phyloP scores from a whole-genome alignment of 2,888 invertebrate genomes.

The Dusona sp. region DNA sequence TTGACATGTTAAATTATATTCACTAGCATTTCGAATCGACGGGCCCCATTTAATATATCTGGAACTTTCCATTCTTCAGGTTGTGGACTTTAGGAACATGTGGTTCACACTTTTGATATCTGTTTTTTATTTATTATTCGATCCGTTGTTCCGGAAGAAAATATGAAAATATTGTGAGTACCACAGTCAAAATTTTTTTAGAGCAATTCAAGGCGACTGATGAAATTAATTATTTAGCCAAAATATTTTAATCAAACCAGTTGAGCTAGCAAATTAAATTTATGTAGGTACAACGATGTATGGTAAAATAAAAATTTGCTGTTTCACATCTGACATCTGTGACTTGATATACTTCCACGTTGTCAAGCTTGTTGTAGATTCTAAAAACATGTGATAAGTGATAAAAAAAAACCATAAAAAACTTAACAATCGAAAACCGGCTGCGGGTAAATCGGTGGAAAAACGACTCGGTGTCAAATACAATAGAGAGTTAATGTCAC shows the following conservation, averaged over 20 bases:
- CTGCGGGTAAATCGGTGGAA: conserved; percentile 39
- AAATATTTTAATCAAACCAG: background rate
- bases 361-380: background rate
- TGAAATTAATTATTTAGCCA: no score
- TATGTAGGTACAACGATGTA: background rate
- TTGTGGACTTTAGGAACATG: background rate
- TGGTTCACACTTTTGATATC: background rate
- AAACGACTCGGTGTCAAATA: conserved; percentile 65
- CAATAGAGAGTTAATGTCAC: conserved; percentile 74
- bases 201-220: no score
- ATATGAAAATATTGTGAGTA: background rate
- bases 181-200: background rate
- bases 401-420: conserved; percentile 2
- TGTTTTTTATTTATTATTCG: background rate
- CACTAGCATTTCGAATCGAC: background rate
- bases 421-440: conserved; percentile 31
- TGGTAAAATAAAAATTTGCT: background rate
- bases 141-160: background rate
- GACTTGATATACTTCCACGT: background rate
- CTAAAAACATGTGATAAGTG: background rate
- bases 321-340: conserved; percentile 31
- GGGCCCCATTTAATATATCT: background rate
- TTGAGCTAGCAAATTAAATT: background rate
- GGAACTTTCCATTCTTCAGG: background rate
- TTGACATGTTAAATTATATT: background rate